These are phyloP conservation scores for Aricia artaxerxes DNA, from an alignment of 2,888 invertebrate species.

Conservation along the genomic window DNA sequence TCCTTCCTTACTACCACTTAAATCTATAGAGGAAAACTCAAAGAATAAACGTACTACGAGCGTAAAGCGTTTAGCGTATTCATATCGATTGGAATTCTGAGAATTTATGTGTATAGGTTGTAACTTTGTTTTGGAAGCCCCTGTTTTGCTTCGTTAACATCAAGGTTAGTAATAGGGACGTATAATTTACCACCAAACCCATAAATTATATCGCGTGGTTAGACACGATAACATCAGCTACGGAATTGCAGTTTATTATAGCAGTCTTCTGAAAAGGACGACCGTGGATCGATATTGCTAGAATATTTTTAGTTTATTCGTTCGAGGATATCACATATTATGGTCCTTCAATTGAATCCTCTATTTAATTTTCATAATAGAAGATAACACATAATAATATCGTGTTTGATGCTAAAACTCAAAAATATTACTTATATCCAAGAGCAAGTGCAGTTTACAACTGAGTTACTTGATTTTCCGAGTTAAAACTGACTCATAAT, in stretches of 20 bases:
- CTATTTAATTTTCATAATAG: no score
- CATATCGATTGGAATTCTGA: not conserved
- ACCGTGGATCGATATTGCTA: slow-evolving; percentile 10
- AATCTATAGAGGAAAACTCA: not conserved
- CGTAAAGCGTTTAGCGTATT: not conserved
- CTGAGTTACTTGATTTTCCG: not conserved
- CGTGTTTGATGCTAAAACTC: not conserved
- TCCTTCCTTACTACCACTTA: no score
- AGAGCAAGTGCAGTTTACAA: no score
- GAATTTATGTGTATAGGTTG: not conserved
- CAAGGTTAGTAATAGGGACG: not conserved
- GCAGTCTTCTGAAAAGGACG: not conserved
- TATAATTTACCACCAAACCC: not conserved
- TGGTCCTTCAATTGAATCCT: no score
- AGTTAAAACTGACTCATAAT: not conserved
- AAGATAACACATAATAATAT: not conserved
- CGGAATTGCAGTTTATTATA: not conserved
- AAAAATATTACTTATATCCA: no score
- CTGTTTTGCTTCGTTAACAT: not conserved
- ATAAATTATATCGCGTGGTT: slow-evolving; percentile 16
- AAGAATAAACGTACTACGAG: not conserved
- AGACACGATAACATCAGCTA: not conserved
- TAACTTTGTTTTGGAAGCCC: not conserved
- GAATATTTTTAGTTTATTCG: not conserved
- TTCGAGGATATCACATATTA: not conserved